phyloP scores from a whole-genome alignment of 1,140 invertebrate genomes.

The Calephelis virginiensis region DNA sequence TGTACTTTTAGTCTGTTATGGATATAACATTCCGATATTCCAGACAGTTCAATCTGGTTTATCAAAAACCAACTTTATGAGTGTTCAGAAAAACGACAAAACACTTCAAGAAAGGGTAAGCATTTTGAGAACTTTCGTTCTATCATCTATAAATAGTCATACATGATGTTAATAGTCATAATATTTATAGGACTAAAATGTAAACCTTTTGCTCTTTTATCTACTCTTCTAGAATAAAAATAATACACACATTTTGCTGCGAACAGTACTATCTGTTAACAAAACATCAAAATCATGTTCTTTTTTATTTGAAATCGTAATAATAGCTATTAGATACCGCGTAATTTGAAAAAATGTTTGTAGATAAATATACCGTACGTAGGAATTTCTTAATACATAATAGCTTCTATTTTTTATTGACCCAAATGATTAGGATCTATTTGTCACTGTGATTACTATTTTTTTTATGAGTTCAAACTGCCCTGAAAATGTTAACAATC shows the following conservation, averaged over 20 bases:
- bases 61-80: too few species aligned
- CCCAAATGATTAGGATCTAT: neutral
- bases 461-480: neutral
- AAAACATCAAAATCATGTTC: slow-evolving; percentile 2
- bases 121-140: too few species aligned
- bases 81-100: too few species aligned
- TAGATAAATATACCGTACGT: slow-evolving; percentile 8
- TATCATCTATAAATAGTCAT: too few species aligned
- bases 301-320: slow-evolving; percentile 12
- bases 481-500: neutral
- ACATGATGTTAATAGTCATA: too few species aligned
- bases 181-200: too few species aligned
- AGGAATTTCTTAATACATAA: slow-evolving; percentile 5
- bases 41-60: too few species aligned
- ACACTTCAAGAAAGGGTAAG: too few species aligned
- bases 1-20: too few species aligned
- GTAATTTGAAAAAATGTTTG: slow-evolving; percentile 5
- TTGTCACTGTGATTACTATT: neutral
- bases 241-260: neutral
- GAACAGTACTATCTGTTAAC: neutral
- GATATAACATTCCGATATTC: too few species aligned
- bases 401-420: slow-evolving; percentile 6
- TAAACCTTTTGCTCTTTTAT: too few species aligned
- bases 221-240: too few species aligned
- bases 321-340: slow-evolving; percentile 11